Evolutionary conservation across 2,113 vertebrate genomes (phyloP).

Genomic region (Vombatus ursinus): DNA sequence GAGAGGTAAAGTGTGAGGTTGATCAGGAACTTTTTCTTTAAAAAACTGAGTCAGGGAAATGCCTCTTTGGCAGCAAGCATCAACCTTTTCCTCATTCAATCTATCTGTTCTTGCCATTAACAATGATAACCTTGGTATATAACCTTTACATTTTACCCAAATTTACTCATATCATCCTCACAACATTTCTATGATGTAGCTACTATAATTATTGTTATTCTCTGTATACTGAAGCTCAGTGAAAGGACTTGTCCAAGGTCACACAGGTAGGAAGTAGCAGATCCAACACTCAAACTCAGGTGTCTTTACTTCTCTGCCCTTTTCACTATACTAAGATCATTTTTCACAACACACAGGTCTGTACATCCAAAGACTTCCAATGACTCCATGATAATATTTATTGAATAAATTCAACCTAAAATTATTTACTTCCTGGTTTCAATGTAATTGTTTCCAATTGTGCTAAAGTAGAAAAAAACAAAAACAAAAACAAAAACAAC

Average conservation of each 20-base stretch:
- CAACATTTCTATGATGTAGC: neutral
- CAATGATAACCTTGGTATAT: neutral
- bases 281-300: neutral
- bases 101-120: neutral
- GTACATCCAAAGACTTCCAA: neutral
- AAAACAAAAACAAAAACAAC: neutral
- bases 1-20: neutral
- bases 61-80: neutral
- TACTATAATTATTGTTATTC: neutral
- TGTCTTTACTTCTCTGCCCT: neutral
- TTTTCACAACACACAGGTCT: neutral
- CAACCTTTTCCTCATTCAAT: neutral
- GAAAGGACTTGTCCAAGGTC: neutral
- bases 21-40: neutral
- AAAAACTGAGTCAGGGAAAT: neutral
- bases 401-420: neutral
- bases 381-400: neutral
- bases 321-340: neutral
- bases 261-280: neutral
- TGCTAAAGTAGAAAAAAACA: neutral
- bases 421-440: neutral
- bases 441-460: neutral
- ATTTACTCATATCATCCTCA: neutral
- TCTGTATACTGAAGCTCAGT: neutral
- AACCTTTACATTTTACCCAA: neutral